phyloP scores from a whole-genome alignment of 2,113 vertebrate species.

The Percopsis transmontana region DNA sequence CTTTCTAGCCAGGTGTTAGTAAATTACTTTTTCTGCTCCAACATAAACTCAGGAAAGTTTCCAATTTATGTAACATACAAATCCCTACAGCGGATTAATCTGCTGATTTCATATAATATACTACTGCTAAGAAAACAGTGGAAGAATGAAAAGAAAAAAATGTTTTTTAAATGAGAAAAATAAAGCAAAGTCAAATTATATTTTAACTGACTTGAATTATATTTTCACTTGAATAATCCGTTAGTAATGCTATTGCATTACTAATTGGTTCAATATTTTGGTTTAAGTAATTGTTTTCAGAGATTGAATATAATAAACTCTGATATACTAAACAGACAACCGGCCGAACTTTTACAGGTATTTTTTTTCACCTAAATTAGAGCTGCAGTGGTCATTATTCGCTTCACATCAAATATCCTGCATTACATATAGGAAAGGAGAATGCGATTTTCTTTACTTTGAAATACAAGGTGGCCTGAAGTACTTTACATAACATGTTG shows the following conservation, averaged over 20 bases:
- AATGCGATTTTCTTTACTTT: slow-evolving; percentile 35
- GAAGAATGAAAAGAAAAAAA: slow-evolving; percentile 21
- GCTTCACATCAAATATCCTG: slow-evolving; percentile 40
- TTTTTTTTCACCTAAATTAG: slow-evolving; percentile 33
- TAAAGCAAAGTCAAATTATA: slow-evolving; percentile 25
- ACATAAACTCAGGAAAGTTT: slow-evolving; percentile 28
- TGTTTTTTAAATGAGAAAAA: slow-evolving; percentile 52
- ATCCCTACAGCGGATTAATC: slow-evolving; percentile 34
- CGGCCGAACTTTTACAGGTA: slow-evolving; percentile 50
- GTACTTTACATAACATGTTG: slow-evolving; percentile 52
- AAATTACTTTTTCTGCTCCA: slow-evolving; percentile 26
- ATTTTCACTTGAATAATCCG: slow-evolving; percentile 58
- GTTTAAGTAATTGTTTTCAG: slow-evolving; percentile 46
- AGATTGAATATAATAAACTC: slow-evolving; percentile 57
- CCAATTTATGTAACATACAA: slow-evolving; percentile 44
- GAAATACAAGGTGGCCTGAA: slow-evolving; percentile 43
- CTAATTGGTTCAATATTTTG: slow-evolving; percentile 53
- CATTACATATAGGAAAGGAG: slow-evolving; percentile 35
- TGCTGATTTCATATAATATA: slow-evolving; percentile 31
- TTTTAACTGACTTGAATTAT: not conserved
- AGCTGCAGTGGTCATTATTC: slow-evolving; percentile 15
- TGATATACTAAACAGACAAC: slow-evolving; percentile 29
- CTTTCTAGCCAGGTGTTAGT: slow-evolving; percentile 8
- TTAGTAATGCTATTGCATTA: slow-evolving; percentile 41
- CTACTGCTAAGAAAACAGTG: slow-evolving; percentile 21